Conservation (phyloP, 2,113 vertebrate species). For the Pomatostomus ruficeps region DNA sequence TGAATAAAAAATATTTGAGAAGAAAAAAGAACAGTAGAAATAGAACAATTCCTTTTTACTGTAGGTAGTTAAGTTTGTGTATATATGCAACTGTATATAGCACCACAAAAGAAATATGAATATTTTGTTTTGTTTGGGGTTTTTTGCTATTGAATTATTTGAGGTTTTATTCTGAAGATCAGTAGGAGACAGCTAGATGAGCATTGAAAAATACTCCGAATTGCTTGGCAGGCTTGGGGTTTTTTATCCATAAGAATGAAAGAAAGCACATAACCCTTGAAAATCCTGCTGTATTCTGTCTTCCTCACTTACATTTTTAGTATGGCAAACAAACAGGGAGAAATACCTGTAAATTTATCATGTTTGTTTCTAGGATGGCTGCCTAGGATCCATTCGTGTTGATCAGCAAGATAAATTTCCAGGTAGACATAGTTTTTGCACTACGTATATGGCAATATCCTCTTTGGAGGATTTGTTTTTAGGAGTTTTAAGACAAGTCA, state of each 20-base stretch:
- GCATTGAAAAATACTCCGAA: neutral
- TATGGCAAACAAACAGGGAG: neutral
- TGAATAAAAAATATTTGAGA: neutral
- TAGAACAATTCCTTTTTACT: neutral
- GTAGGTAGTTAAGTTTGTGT: neutral
- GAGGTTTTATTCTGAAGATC: neutral
- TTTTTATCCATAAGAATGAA: neutral
- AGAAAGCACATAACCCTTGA: neutral
- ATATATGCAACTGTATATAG: neutral
- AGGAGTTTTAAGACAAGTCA: neutral
- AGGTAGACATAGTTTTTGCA: neutral
- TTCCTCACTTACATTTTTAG: neutral
- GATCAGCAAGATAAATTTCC: neutral
- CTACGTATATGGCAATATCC: neutral
- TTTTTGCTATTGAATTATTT: neutral
- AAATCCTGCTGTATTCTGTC: neutral
- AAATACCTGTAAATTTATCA: neutral
- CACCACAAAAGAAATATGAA: neutral
- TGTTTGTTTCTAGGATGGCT: neutral
- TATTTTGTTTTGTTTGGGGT: neutral
- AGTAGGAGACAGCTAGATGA: neutral
- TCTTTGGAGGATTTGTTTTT: neutral
- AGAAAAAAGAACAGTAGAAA: neutral
- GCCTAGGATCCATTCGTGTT: neutral
- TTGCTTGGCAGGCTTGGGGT: neutral